These are phyloP conservation scores for Diuraphis noxia DNA, from an alignment of 1,140 invertebrate species.

Conservation along the genomic window DNA sequence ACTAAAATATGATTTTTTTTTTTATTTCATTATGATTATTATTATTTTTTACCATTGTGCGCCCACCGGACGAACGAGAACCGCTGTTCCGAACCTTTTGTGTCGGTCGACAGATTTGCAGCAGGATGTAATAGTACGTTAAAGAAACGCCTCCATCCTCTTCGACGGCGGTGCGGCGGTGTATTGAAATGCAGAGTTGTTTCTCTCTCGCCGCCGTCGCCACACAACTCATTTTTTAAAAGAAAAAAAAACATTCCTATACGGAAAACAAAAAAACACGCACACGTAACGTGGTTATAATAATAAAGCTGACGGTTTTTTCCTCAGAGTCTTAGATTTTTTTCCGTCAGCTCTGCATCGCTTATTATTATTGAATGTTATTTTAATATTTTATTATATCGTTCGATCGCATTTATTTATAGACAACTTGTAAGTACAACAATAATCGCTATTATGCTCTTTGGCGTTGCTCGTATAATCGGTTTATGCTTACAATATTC, in stretches of 20 bases:
- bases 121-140: slow-evolving; percentile 53
- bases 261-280: slow-evolving; percentile 11
- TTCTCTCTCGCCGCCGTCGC: slow-evolving; percentile 13
- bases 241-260: slow-evolving; percentile 28
- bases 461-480: not conserved
- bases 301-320: slow-evolving; percentile 25
- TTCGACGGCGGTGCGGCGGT: slow-evolving; percentile 9
- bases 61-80: slow-evolving; percentile 44
- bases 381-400: not conserved
- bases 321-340: not conserved
- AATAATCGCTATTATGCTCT: not conserved
- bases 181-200: slow-evolving; percentile 26
- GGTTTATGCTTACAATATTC: not conserved
- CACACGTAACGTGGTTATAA: not conserved
- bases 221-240: not conserved
- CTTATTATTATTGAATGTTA: not conserved
- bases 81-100: slow-evolving; percentile 42
- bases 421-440: not conserved
- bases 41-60: slow-evolving; percentile 36
- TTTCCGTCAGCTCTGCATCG: not conserved
- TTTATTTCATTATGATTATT: slow-evolving; percentile 24
- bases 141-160: slow-evolving; percentile 52
- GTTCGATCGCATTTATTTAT: not conserved
- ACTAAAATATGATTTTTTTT: slow-evolving; percentile 14
- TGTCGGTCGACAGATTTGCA: slow-evolving; percentile 51